Percentiles rank a stretch among this genome's conserved stretches.
phyloP scores from a whole-genome alignment of 2,888 invertebrate genomes.

The Polydesmus complanatus region DNA sequence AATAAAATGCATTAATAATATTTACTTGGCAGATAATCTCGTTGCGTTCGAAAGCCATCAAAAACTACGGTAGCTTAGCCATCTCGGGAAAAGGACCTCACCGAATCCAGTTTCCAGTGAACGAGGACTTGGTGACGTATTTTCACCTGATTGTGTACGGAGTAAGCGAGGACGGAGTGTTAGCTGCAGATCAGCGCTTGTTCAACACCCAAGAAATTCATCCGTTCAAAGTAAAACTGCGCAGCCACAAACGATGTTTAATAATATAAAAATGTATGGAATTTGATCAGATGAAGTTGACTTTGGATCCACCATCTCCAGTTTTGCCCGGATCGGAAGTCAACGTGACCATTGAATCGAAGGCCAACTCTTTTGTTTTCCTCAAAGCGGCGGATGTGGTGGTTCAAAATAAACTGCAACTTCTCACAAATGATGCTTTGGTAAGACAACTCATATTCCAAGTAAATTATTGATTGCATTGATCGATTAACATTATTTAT shows the following conservation, averaged over 20 bases:
- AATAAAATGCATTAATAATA: no score
- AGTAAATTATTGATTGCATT: no score
- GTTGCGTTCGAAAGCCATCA: not conserved
- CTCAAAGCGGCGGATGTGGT: not conserved
- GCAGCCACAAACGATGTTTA: not conserved
- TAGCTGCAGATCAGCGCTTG: not conserved
- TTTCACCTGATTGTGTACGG: slow-evolving; percentile 5
- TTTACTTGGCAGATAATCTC: slow-evolving; percentile 2
- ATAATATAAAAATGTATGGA: not conserved
- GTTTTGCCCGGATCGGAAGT: not conserved
- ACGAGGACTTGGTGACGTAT: not conserved
- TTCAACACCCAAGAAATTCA: not conserved
- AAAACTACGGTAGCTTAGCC: not conserved
- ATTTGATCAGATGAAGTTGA: not conserved
- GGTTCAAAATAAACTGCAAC: not conserved
- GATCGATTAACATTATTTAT: no score
- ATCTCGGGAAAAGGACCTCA: not conserved
- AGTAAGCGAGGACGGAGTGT: not conserved
- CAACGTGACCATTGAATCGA: not conserved
- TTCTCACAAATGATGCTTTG: not conserved
- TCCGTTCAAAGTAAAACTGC: slow-evolving; percentile 2
- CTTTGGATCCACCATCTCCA: not conserved
- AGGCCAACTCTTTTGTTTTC: not conserved
- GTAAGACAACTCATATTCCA: no score
- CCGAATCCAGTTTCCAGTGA: slow-evolving; percentile 1